Conservation (phyloP, 2,888 invertebrate species). For the Spodoptera picta region DNA sequence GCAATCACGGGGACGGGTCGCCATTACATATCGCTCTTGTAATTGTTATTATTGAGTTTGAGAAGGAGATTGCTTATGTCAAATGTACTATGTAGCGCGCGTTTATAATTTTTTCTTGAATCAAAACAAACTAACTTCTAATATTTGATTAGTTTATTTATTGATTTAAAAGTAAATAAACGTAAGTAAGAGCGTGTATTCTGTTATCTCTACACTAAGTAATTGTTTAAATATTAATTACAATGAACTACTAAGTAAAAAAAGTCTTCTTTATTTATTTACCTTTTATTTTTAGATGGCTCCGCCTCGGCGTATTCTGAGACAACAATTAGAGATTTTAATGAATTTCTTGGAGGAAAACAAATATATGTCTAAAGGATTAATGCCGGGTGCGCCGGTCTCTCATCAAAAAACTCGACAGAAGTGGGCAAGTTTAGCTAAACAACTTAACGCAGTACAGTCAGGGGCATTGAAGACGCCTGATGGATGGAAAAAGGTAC, state of each 20-base stretch:
- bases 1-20: conserved; percentile 51
- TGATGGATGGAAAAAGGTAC: conserved; percentile 81
- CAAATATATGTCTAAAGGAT: conserved; percentile 75
- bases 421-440: conserved; percentile 77
- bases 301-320: conserved; percentile 78
- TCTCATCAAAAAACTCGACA: conserved; percentile 72
- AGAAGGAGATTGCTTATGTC: conserved; percentile 78
- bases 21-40: conserved; percentile 71
- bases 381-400: conserved; percentile 69
- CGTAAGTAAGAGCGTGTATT: conserved; percentile 9
- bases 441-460: conserved; percentile 76
- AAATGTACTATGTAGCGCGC: conserved; percentile 67
- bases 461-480: conserved; percentile 76
- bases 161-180: not conserved
- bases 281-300: conserved; percentile 70
- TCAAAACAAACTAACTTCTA: conserved; percentile 2
- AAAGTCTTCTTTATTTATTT: conserved; percentile 10
- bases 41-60: conserved; percentile 50
- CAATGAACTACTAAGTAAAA: not conserved
- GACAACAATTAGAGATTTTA: conserved; percentile 76
- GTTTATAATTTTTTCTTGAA: conserved; percentile 54
- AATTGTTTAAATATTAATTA: no score
- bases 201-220: no score
- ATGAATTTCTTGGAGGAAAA: conserved; percentile 79
- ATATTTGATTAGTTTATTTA: not conserved